Base-by-base conservation (phyloP, 1,140 invertebrate species). In the Grapholita molesta region DNA sequence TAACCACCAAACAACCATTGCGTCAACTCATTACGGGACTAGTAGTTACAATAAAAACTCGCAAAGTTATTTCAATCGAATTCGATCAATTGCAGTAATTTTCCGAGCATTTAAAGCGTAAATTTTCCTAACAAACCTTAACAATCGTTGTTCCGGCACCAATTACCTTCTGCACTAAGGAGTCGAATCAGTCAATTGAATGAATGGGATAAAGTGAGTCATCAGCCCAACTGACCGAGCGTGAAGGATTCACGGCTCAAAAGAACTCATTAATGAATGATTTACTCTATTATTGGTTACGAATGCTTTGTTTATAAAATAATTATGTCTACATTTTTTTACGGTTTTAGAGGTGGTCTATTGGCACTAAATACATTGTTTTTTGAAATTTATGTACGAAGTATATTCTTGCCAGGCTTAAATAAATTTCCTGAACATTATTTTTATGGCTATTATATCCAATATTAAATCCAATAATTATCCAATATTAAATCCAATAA, bases 41-140 rank as follows among this genome's bases (percentile, higher is more conserved):
- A 42, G 3, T 42, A 42, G 6, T 7, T 5, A 38, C 35, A 33
- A 33, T 12, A 15, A 42, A 38, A 48, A 18, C 7, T 8, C 15
- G n/a, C 8, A 48, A 18, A 18, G 6, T 48, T 48, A 18, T 21
- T 5, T 3, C 33, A 35, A 35, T 35, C 8, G 21, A 11, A 53
- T 9, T 28, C n/a, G 18, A 15, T 57, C 24, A 57, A 32, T 18
- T 32, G 28, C 55, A 61, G 55, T 61, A 61, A 61, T 61, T 61
- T 55, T 61, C 25, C 55, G 7, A 30, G 25, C 55, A 61, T 61
- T 57, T 57, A 57, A 53, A 53, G 24, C 53, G 53, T 6, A n/a
- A 57, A n/a, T 57, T 28, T 32, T 61, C 24, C 55, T 28, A 61
- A 61, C 55, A 28, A 61, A 30, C 55, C 55, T 61, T 61, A 61